phyloP scores from a whole-genome alignment of 2,888 invertebrate species.

The Gerris lacustris region DNA sequence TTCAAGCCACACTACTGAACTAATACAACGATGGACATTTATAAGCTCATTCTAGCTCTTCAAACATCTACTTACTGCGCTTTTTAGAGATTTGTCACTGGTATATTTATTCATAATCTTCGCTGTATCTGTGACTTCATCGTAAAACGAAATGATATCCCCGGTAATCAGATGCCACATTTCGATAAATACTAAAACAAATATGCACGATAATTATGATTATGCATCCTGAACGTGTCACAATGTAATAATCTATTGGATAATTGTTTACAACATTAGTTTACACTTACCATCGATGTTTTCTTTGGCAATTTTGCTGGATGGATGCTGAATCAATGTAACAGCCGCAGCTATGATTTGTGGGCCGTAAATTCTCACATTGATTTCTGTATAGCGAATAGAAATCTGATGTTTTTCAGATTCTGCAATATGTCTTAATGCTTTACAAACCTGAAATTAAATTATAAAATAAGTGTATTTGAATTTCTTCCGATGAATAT shows the following conservation, averaged over 20 bases:
- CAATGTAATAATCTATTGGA: no score
- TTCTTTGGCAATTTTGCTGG: conserved; percentile 90
- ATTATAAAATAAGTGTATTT: conserved; percentile 6
- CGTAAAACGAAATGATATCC: conserved; percentile 71
- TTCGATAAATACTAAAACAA: conserved; percentile 61
- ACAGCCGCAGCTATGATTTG: conserved; percentile 89
- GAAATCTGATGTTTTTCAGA: conserved; percentile 90
- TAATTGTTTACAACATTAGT: no score
- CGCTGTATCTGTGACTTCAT: conserved; percentile 70
- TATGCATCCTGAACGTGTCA: no score
- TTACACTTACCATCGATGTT: conserved; percentile 62
- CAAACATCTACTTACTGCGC: conserved; percentile 7
- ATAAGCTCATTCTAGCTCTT: no score
- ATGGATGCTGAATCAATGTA: conserved; percentile 79
- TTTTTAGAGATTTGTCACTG: conserved; percentile 34
- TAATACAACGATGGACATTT: no score
- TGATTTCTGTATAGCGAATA: conserved; percentile 91
- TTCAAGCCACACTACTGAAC: no score
- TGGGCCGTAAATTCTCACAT: conserved; percentile 86
- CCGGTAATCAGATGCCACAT: conserved; percentile 91
- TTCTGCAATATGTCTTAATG: conserved; percentile 86
- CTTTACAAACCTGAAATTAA: conserved; percentile 70
- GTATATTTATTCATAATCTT: conserved; percentile 56
- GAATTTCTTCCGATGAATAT: background rate
- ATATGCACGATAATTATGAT: background rate